Conservation (phyloP, 2,113 vertebrate species). For the Etheostoma cragini region DNA sequence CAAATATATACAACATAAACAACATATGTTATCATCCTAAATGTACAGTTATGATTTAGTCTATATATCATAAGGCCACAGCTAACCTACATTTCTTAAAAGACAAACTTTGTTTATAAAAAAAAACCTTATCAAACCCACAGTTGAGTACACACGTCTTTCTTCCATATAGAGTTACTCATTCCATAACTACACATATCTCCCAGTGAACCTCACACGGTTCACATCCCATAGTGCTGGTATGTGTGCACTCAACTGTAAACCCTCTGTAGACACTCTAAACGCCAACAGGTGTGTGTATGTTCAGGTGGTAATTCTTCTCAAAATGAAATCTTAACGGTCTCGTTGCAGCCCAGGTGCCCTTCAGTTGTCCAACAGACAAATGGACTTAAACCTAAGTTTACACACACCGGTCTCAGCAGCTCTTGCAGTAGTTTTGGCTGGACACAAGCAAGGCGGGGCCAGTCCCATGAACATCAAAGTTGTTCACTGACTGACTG, state of each 20-base stretch:
- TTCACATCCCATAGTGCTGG: not conserved
- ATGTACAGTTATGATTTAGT: too few relatives aligned
- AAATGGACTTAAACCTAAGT: slow-evolving; percentile 31
- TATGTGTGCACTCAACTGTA: not conserved
- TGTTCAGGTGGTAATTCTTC: not conserved
- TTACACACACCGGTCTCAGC: not conserved
- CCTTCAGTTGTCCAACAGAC: slow-evolving; percentile 16
- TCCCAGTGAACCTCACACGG: not conserved
- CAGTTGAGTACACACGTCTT: too few relatives aligned
- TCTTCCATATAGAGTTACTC: not conserved
- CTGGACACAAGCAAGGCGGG: too few relatives aligned
- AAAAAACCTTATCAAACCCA: too few relatives aligned
- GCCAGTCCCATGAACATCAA: too few relatives aligned
- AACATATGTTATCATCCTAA: too few relatives aligned
- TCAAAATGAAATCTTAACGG: slow-evolving; percentile 23
- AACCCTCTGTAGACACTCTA: not conserved
- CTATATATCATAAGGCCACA: too few relatives aligned
- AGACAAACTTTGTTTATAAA: too few relatives aligned
- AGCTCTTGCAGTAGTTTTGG: slow-evolving; percentile 24
- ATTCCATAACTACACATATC: not conserved
- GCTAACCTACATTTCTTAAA: too few relatives aligned
- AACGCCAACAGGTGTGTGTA: not conserved
- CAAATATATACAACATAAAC: too few relatives aligned
- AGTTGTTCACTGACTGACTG: too few relatives aligned
- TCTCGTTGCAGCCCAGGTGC: not conserved